These are phyloP conservation scores for Podarcis muralis DNA, from an alignment of 2,113 vertebrate genomes.

Conservation along the genomic window DNA sequence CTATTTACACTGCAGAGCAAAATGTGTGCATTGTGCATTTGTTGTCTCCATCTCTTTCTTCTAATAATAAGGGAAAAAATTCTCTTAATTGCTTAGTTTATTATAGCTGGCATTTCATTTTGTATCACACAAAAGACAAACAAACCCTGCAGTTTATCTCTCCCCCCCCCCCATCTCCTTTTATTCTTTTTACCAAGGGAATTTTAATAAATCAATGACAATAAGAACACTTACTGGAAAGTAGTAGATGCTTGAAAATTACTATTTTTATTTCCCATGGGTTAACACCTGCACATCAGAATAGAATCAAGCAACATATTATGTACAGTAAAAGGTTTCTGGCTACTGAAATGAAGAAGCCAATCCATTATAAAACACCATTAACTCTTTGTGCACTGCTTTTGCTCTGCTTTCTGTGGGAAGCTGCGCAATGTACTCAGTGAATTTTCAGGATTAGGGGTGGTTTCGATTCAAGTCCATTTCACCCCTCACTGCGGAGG, in stretches of 20 bases:
- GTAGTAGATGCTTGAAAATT: conserved; percentile 52
- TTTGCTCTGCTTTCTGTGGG: conserved; percentile 14
- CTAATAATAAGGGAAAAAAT: conserved; percentile 18
- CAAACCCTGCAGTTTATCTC: conserved; percentile 6
- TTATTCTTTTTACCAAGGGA: conserved; percentile 29
- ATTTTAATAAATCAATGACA: conserved; percentile 56
- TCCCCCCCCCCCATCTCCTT: not conserved
- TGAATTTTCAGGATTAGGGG: conserved; percentile 1
- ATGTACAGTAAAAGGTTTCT: conserved; percentile 39
- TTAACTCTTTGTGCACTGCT: conserved; percentile 40
- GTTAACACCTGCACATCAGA: conserved; percentile 62
- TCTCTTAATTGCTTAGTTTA: conserved; percentile 46
- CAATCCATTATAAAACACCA: conserved; percentile 59
- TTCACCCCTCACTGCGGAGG: not conserved
- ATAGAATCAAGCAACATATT: conserved; percentile 62
- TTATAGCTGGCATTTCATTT: conserved; percentile 37
- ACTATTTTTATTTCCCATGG: conserved; percentile 68
- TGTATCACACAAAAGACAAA: not conserved
- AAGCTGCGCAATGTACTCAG: not conserved
- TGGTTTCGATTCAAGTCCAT: rapidly evolving
- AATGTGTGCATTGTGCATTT: conserved; percentile 37
- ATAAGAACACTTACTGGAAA: conserved; percentile 55
- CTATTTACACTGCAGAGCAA: not conserved
- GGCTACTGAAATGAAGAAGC: conserved; percentile 50
- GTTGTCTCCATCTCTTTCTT: conserved; percentile 34